These are phyloP conservation scores for Rhabdornis inornatus DNA, from an alignment of 2,113 vertebrate species.

Conservation along the genomic window DNA sequence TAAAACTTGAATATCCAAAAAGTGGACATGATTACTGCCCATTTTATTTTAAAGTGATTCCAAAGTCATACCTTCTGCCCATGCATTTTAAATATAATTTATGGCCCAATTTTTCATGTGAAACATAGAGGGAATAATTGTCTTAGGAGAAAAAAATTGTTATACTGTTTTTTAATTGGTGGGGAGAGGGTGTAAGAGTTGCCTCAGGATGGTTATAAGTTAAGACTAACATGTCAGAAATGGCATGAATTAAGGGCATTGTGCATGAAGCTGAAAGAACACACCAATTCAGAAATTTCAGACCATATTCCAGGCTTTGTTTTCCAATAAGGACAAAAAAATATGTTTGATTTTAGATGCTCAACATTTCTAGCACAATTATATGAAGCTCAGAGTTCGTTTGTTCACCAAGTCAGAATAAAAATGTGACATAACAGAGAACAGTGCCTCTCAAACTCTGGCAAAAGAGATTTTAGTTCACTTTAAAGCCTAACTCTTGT, in stretches of 20 bases:
- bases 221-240: background rate
- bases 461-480: background rate
- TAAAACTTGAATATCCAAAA: background rate
- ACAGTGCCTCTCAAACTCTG: background rate
- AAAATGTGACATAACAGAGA: background rate
- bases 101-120: background rate
- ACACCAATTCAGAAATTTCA: background rate
- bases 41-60: constrained; percentile 31
- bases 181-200: background rate
- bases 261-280: background rate
- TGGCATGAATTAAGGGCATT: background rate
- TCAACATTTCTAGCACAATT: background rate
- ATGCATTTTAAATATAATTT: constrained; percentile 35
- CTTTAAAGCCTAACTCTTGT: background rate
- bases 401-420: background rate
- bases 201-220: background rate
- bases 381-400: background rate
- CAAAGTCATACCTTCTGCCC: background rate
- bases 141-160: background rate
- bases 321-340: background rate
- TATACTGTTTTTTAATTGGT: background rate
- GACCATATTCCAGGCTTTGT: background rate
- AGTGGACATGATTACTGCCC: background rate
- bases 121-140: constrained; percentile 8
- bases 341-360: background rate